Base-by-base conservation (phyloP, 2,797 vertebrate genomes). In the Alca torda region DNA sequence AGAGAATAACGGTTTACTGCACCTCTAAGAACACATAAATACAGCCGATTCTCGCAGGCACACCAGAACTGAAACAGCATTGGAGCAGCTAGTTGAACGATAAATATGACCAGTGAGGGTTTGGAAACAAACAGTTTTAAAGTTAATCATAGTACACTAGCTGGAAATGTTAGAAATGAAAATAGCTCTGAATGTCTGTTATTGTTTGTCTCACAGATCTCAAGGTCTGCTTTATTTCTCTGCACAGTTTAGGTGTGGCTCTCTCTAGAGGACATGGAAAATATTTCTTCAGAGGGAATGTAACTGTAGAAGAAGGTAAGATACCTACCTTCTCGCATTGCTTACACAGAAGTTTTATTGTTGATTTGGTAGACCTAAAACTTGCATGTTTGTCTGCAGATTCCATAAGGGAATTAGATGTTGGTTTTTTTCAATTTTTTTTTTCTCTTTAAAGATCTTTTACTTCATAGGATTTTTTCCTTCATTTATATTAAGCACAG, bases 211-310 rank as follows among this genome's bases (percentile, higher is more conserved):
- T 96, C 93, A 57, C 89, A 92, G 87, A 95, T 97, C 94, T 97
- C 96, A 98, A 98, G 85, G 90, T 98, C 89, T 98, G 93, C 93
- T 98, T 96, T 98, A 96, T 98, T 96, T 98, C 95, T 98, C 92
- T 97, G 96, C 97, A 98, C 97, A 99, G 99, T 98, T 98, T 99
- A 96, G 99, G 99, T 95, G 99, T 99, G 89, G 99, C 99, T 96
- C 99, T 99, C 87, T 99, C 99, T 94, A 99, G 99, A 97, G 99
- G 99, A 95, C 99, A 99, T 28, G 99, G 99, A 72, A 99, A 99
- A 97, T 99, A 98, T 97, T 99, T 99, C 98, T 99, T 99, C 98
- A 99, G 98, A 96, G 99, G 99, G 60, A 99, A 99, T 13, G 99
- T 99, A 87, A 99, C 99, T 57, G 98, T 99, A 73, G 99, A 99